Evolutionary conservation across 1,140 invertebrate species (phyloP).

Genomic region (Oreohelix idahoensis): DNA sequence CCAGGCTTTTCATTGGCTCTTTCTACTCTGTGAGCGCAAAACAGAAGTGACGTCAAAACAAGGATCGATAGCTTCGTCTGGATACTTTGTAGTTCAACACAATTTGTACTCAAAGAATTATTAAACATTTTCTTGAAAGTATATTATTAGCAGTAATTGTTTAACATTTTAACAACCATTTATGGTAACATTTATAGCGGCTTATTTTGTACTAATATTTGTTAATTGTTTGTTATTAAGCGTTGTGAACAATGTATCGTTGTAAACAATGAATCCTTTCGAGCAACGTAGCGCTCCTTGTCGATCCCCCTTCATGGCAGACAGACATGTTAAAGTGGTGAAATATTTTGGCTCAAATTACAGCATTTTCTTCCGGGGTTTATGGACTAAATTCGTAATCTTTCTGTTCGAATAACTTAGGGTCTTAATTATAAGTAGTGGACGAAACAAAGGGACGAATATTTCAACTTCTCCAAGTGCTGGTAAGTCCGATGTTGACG

Average conservation of each 20-base stretch:
- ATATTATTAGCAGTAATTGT: neutral
- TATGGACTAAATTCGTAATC: conserved; percentile 42
- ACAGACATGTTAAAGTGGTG: conserved; percentile 51
- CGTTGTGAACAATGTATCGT: neutral
- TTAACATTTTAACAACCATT: neutral
- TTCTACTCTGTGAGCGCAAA: conserved; percentile 22
- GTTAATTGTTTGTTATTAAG: neutral
- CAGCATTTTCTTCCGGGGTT: conserved; percentile 62
- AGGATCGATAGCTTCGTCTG: neutral
- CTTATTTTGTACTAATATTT: neutral
- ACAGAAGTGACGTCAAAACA: conserved; percentile 39
- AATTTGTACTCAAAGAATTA: neutral
- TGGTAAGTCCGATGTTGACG: conserved; percentile 22
- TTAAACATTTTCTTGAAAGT: neutral
- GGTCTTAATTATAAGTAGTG: neutral
- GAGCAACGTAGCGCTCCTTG: conserved; percentile 36
- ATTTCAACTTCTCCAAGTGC: conserved; percentile 19
- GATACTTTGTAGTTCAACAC: neutral
- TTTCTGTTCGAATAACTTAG: conserved; percentile 10
- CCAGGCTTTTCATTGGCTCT: conserved; percentile 22
- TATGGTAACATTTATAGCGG: neutral
- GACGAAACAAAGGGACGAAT: conserved; percentile 21
- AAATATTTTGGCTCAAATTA: conserved; percentile 42
- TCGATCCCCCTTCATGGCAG: conserved; percentile 44
- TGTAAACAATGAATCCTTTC: conserved; percentile 36